Evolutionary conservation across 2,113 vertebrate species (phyloP).

Genomic region (Nestor notabilis): DNA sequence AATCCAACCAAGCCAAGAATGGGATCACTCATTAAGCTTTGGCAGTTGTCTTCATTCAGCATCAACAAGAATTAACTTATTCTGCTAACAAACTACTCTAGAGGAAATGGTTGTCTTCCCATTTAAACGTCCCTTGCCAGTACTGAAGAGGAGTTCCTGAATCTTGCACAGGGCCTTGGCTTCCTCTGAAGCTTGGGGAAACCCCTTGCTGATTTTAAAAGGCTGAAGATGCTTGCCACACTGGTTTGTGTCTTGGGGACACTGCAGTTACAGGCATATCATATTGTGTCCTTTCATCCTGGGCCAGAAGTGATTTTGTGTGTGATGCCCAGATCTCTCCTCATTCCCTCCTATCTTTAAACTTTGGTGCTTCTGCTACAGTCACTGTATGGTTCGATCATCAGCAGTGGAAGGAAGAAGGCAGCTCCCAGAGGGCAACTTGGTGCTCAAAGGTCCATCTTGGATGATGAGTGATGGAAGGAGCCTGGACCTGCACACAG

Average conservation of each 20-base stretch:
- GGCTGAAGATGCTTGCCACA: neutral
- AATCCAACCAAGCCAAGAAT: neutral
- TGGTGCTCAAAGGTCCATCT: neutral
- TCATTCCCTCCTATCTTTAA: neutral
- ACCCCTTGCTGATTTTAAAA: neutral
- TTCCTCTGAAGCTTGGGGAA: neutral
- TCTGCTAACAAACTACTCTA: neutral
- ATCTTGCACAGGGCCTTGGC: neutral
- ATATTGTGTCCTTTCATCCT: neutral
- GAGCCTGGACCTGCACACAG: neutral
- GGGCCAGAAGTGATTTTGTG: neutral
- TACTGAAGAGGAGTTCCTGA: neutral
- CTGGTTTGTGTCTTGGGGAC: neutral
- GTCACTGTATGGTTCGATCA: neutral
- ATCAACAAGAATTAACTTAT: neutral
- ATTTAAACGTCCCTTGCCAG: fast-evolving
- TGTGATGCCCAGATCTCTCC: neutral
- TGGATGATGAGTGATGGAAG: fast-evolving
- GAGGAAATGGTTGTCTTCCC: neutral
- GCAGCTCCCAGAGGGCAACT: neutral
- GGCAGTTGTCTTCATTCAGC: neutral
- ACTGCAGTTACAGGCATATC: neutral
- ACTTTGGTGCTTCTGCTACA: neutral
- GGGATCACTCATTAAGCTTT: neutral
- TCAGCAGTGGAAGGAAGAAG: neutral